Base-by-base conservation (phyloP, 2,888 invertebrate species). In the Oxytorus armatus region DNA sequence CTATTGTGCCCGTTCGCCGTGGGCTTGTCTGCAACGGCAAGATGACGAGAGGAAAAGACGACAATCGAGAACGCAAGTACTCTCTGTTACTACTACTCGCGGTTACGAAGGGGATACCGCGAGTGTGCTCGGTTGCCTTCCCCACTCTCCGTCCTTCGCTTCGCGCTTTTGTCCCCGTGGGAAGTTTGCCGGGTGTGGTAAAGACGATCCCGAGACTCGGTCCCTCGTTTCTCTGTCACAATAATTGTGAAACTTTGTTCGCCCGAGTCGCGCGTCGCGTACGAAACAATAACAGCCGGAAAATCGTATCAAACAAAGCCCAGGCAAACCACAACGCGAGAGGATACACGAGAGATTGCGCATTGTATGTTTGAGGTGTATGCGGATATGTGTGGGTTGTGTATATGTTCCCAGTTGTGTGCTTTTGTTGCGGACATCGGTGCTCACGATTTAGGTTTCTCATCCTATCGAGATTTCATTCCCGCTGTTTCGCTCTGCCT, bases 221-320 rank as follows among this genome's bases (percentile, higher is more conserved):
- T 21, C 14, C 61, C 76, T 53, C 65, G 25, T 53, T 39, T 51
- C 36, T 53, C 49, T 63, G 63, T 73, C 61, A 65, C 25, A 59
- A 82, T 84, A 84, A 86, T 87, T 82, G 87, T 82, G 82, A 82
- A 87, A 86, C 83, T 86, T 85, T 36, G 75, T 69, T 72, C 53
- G n/a, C 47, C 39, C 36, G 44, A 51, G 74, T 65, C 72, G 79
- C 77, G 77, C 66, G 65, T 59, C 70, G 81, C 73, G 72, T 42
- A 66, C 82, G 75, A 83, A 84, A 86, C 83, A 87, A 86, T 86
- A 85, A 85, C 82, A 59, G 83, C 79, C 81, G 77, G 81, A 76
- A 84, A 84, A 84, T 85, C 79, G 81, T 81, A 84, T 79, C 83
- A 82, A 86, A 86, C 85, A 85, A 84, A 85, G 81, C 84, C 55